A percentile compares a stretch with the other conserved stretches of the same genome.
Conservation (phyloP, 1,140 invertebrate species). For the Drosophila mauritiana region DNA sequence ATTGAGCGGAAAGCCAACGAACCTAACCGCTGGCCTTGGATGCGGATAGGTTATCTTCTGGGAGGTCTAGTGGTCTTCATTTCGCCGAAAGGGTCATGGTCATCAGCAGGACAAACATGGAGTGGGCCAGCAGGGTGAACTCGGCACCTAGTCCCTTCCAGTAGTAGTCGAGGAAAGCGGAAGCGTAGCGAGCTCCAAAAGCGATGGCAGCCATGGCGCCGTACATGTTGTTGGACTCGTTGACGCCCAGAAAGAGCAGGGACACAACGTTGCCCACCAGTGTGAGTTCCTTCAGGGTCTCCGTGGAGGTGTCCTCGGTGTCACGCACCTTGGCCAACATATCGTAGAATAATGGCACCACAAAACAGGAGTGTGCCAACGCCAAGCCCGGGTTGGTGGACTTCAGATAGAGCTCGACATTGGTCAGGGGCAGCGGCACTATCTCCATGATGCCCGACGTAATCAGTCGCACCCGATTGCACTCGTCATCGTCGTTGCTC, state of each 20-base stretch:
- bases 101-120: conserved; percentile 60
- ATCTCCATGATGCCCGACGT: conserved; percentile 67
- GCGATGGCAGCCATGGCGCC: conserved; percentile 64
- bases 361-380: conserved; percentile 64
- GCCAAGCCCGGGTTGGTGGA: conserved; percentile 56
- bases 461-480: conserved; percentile 46
- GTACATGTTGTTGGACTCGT: conserved; percentile 63
- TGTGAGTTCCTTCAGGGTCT: conserved; percentile 70
- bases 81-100: conserved; percentile 60
- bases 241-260: conserved; percentile 70
- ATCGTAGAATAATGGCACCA: conserved; percentile 69
- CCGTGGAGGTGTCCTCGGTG: conserved; percentile 53
- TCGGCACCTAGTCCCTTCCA: conserved; percentile 52
- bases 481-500: conserved; percentile 52
- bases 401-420: conserved; percentile 71
- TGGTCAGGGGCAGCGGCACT: conserved; percentile 65
- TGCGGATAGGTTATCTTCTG: background rate
- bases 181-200: conserved; percentile 60
- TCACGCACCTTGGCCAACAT: conserved; percentile 54
- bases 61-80: background rate
- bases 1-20: conserved; percentile 78
- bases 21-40: conserved; percentile 70
- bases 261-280: conserved; percentile 75
- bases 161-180: conserved; percentile 64
- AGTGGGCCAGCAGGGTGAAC: conserved; percentile 58